Evolutionary conservation across 2,113 vertebrate genomes (phyloP).

Genomic region (Calypte anna): DNA sequence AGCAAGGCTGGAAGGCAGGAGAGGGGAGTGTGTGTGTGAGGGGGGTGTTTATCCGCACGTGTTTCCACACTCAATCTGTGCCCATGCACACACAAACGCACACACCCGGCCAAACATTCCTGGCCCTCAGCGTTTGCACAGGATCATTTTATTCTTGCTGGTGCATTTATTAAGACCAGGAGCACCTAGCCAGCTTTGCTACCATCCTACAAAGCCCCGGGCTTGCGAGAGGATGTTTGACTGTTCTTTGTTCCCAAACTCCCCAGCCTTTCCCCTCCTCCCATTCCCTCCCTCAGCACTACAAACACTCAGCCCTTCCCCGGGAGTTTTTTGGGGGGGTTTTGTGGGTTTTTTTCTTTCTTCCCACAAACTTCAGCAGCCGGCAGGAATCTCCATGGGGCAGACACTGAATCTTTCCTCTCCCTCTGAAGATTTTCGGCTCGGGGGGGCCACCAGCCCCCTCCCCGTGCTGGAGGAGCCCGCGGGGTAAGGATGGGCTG

Average conservation of each 20-base stretch:
- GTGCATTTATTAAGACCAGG: neutral
- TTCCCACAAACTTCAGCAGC: neutral
- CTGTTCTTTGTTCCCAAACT: constrained; percentile 40
- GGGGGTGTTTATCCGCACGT: neutral
- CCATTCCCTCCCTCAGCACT: neutral
- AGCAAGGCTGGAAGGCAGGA: neutral
- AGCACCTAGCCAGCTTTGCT: neutral
- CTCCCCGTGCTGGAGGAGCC: neutral
- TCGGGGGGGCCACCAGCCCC: fast-evolving
- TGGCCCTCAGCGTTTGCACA: neutral
- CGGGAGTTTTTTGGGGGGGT: too few relatives aligned
- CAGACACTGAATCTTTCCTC: too few relatives aligned
- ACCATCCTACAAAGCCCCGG: neutral
- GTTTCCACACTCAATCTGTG: neutral
- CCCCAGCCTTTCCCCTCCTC: neutral
- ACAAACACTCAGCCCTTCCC: neutral
- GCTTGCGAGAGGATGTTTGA: neutral
- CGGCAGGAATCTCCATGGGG: neutral
- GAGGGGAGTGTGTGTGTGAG: neutral
- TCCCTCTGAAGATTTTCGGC: fast-evolving
- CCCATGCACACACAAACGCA: neutral
- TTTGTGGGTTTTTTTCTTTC: too few relatives aligned
- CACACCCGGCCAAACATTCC: neutral
- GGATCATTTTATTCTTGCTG: neutral
- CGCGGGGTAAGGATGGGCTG: neutral